These are phyloP conservation scores for Atherinomorus stipes DNA, from an alignment of 2,113 vertebrate species.

Conservation along the genomic window DNA sequence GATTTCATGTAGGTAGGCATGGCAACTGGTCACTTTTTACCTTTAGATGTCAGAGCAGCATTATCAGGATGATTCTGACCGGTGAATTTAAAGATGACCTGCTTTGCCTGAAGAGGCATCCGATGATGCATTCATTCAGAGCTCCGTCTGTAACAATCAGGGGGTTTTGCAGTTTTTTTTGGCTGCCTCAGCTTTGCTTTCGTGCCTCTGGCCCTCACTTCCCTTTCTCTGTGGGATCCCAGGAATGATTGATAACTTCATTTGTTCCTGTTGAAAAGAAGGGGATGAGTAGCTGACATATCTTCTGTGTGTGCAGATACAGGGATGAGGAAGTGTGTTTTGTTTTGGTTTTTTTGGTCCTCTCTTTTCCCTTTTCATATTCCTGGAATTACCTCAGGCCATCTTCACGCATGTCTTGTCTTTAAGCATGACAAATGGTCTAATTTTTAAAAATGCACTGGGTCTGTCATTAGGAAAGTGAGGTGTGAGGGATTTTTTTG, in stretches of 20 bases:
- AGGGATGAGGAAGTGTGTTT: conserved; percentile 6
- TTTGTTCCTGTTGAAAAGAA: conserved; percentile 71
- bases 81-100: too few relatives aligned
- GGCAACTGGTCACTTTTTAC: conserved; percentile 27
- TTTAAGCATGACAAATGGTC: conserved; percentile 61
- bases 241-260: conserved; percentile 81
- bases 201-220: conserved; percentile 44
- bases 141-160: conserved; percentile 1
- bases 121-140: not conserved
- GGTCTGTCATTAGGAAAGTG: conserved; percentile 46
- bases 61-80: too few relatives aligned
- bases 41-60: not conserved
- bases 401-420: conserved; percentile 41
- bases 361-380: not conserved
- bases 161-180: conserved; percentile 29
- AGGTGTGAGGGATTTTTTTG: conserved; percentile 37
- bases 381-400: conserved; percentile 48
- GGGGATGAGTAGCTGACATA: conserved; percentile 58
- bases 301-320: conserved; percentile 41
- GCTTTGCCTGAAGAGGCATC: too few relatives aligned
- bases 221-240: conserved; percentile 56
- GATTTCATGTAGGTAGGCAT: conserved; percentile 33
- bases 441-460: conserved; percentile 56
- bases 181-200: conserved; percentile 45
- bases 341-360: not conserved